Evolutionary conservation across 2,888 invertebrate genomes (phyloP), one percentile per base, ranked within the genome.

Genomic region (Limnephilus auricula): DNA sequence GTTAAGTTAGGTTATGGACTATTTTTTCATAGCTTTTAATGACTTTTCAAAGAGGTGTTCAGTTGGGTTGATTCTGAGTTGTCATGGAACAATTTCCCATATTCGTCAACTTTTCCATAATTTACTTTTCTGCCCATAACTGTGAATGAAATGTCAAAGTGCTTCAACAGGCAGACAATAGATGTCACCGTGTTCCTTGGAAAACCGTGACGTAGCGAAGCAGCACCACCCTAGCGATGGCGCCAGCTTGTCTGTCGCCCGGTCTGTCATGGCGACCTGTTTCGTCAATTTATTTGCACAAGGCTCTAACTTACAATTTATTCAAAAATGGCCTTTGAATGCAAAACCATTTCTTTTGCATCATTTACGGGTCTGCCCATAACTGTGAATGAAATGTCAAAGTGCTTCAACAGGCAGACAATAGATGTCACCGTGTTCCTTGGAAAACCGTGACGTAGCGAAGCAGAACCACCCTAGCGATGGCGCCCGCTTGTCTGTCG

Each of bases 161-260:
- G 82, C 82, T 37, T 82, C 82, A n/a, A 32, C 82, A 37, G 10
- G 82, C 18, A 10, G 34, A 82, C 82, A 82, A 82, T 82, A 82
- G 82, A 82, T 82, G 82, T 32, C 82, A 25, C 82, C 34, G 34
- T 25, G 80, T 32, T 18, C 80, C 80, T 9, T 65, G 9, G 6
- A 65, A 25, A 0, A 25, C 15, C 15, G 65, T 65, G 65, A 65
- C 65, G n/a, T 65, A 40, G 12, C 40, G 40, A 25, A 25, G 65
- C 25, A n/a, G 65, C 65, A 25, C 65, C 65, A 25, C 65, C 65
- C 25, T 65, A n/a, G 65, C 25, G 65, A n/a, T 25, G 65, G 65
- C 65, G 65, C 65, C 65, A 1, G 65, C n/a, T 65, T 4, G 65
- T 65, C 65, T 65, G 9, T n/a, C 65, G 25, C 65, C 65, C 25